Conservation (phyloP, 2,888 invertebrate species). For the Oithona nana region DNA sequence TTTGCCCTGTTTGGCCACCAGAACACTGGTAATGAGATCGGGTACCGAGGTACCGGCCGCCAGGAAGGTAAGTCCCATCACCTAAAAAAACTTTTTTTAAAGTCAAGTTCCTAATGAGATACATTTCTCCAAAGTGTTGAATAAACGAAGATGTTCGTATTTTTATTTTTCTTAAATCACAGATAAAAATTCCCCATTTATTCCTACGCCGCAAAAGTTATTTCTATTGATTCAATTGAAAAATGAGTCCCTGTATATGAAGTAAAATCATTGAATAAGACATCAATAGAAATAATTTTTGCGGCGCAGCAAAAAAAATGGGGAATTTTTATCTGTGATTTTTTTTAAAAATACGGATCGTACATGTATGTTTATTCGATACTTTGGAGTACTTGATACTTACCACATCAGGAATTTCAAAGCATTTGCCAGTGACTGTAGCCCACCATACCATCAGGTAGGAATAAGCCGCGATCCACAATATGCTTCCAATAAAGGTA, state of each 20-base stretch:
- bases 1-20: slow-evolving; percentile 93
- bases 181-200: no score
- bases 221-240: no score
- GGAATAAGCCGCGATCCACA: slow-evolving; percentile 91
- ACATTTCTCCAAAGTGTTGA: background rate
- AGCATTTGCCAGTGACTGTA: slow-evolving; percentile 72
- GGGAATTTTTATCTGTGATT: no score
- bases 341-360: no score
- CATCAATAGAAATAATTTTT: no score
- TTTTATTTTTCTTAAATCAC: background rate
- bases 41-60: slow-evolving; percentile 97
- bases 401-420: slow-evolving; percentile 65
- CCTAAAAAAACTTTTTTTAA: slow-evolving; percentile 27
- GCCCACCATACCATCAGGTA: slow-evolving; percentile 99
- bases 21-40: slow-evolving; percentile 93
- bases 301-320: no score
- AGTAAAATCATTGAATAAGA: no score
- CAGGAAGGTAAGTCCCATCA: slow-evolving; percentile 91
- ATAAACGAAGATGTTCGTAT: background rate
- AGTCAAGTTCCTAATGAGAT: background rate
- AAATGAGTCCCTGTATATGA: no score
- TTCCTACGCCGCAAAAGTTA: no score
- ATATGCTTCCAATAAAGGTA: slow-evolving; percentile 84
- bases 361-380: no score
- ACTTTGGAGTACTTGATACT: no score